Percentiles rank a stretch among this genome's conserved stretches.
phyloP scores from a whole-genome alignment of 2,888 invertebrate species.

The Meganola albula region DNA sequence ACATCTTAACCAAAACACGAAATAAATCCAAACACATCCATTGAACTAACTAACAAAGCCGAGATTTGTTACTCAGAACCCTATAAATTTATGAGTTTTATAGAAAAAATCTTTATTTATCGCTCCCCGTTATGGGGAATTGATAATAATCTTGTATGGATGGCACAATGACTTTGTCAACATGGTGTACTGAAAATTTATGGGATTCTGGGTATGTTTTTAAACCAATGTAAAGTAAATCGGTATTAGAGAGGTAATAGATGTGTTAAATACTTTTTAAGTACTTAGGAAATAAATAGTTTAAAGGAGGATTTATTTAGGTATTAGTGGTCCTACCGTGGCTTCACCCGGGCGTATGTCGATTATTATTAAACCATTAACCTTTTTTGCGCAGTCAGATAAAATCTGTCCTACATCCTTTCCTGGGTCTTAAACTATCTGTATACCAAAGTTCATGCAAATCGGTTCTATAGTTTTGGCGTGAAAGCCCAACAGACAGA shows the following conservation, averaged over 20 bases:
- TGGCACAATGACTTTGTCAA: conserved; percentile 30
- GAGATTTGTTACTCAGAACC: conserved; percentile 61
- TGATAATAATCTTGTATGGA: conserved; percentile 39
- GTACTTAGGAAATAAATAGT: background rate
- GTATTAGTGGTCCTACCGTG: too few species aligned
- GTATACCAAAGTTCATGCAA: too few species aligned
- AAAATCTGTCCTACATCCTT: too few species aligned
- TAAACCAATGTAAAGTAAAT: background rate
- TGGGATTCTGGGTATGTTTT: conserved; percentile 1
- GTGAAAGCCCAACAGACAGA: too few species aligned
- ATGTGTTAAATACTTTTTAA: background rate
- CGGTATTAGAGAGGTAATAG: background rate
- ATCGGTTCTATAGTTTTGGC: too few species aligned
- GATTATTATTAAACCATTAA: too few species aligned
- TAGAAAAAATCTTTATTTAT: conserved; percentile 57
- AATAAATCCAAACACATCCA: conserved; percentile 62
- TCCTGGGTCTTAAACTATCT: too few species aligned
- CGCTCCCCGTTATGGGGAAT: conserved; percentile 38
- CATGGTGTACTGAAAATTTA: conserved; percentile 8
- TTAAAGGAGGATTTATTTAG: background rate
- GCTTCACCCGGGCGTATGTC: too few species aligned
- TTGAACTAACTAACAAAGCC: conserved; percentile 42
- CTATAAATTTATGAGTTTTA: conserved; percentile 52
- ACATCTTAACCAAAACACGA: conserved; percentile 17
- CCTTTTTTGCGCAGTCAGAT: too few species aligned